phyloP scores from a whole-genome alignment of 2,797 vertebrate species.

The Coilia nasus region DNA sequence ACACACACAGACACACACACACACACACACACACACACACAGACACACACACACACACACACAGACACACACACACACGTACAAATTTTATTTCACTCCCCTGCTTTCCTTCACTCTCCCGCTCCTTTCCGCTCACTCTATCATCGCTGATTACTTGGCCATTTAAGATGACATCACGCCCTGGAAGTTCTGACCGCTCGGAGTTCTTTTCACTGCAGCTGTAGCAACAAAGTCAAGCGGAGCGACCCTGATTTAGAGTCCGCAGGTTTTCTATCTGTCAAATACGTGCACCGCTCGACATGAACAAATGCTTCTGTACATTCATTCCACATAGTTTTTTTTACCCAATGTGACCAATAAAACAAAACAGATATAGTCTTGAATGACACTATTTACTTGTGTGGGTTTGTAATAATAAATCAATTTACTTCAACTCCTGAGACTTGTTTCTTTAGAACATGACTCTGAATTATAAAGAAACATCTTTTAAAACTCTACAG shows the following conservation, averaged over 20 bases:
- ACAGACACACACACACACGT: not conserved
- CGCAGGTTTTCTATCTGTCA: not conserved
- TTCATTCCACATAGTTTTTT: not conserved
- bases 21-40: not conserved
- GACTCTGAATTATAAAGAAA: not conserved
- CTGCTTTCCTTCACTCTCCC: slow-evolving; percentile 13
- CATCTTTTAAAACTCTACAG: not conserved
- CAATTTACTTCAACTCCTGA: not conserved
- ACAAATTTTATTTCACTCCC: not conserved
- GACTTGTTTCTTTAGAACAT: not conserved
- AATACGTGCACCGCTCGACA: not conserved
- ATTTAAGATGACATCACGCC: slow-evolving; percentile 13
- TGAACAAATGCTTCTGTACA: not conserved
- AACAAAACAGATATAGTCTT: not conserved
- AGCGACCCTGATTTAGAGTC: not conserved
- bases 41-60: not conserved
- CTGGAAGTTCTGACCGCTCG: not conserved
- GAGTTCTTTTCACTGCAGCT: slow-evolving; percentile 7
- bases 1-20: not conserved
- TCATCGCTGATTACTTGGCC: slow-evolving; percentile 20
- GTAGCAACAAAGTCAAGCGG: not conserved
- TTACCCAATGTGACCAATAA: not conserved
- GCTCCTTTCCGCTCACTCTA: slow-evolving; percentile 24
- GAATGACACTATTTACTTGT: not conserved
- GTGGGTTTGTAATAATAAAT: not conserved